Evolutionary conservation across 2,113 vertebrate genomes (phyloP).

Genomic region (Tonatia bakeri): DNA sequence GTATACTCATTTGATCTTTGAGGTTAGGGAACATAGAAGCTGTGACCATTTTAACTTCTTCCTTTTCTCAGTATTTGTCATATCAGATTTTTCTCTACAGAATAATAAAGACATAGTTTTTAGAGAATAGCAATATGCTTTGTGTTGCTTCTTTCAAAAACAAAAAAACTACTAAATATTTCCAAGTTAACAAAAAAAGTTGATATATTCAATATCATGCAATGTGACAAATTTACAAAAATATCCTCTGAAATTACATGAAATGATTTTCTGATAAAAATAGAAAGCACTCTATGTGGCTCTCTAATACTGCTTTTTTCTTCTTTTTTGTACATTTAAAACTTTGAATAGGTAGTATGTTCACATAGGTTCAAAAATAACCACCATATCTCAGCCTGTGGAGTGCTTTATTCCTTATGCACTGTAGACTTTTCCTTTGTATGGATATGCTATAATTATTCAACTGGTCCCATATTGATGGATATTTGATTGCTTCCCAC

Average conservation of each 20-base stretch:
- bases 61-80: not conserved
- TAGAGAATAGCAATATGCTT: not conserved
- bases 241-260: not conserved
- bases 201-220: not conserved
- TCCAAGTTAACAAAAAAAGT: not conserved
- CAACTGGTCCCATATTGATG: not conserved
- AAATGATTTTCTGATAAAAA: not conserved
- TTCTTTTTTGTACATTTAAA: not conserved
- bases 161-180: not conserved
- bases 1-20: not conserved
- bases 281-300: not conserved
- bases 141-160: not conserved
- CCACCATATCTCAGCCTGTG: not conserved
- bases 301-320: not conserved
- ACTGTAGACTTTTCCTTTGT: not conserved
- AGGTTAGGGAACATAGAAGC: not conserved
- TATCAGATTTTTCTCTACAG: not conserved
- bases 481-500: not conserved
- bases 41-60: not conserved
- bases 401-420: not conserved
- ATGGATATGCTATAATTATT: not conserved
- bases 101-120: not conserved
- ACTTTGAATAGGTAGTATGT: not conserved
- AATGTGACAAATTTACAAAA: not conserved
- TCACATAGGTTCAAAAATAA: not conserved